These are phyloP conservation scores for Pao palembangensis DNA, from an alignment of 2,113 vertebrate species.

Conservation along the genomic window DNA sequence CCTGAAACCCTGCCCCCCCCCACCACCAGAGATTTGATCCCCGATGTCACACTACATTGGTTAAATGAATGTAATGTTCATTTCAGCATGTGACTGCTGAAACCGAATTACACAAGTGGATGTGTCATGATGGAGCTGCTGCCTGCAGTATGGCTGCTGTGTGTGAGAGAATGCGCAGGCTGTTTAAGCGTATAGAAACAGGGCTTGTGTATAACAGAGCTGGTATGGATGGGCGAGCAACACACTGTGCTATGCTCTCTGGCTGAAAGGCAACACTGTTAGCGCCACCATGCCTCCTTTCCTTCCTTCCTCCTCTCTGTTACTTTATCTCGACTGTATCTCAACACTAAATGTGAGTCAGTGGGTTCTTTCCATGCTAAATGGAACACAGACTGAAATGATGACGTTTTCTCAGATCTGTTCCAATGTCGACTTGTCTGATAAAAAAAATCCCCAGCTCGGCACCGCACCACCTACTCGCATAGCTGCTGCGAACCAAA, in stretches of 20 bases:
- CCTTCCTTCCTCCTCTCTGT: slow-evolving; percentile 10
- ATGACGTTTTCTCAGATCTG: slow-evolving; percentile 28
- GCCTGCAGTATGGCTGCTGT: too few species aligned
- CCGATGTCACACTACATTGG: slow-evolving; percentile 38
- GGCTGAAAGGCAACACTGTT: slow-evolving; percentile 71
- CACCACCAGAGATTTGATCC: slow-evolving; percentile 21
- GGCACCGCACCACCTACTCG: slow-evolving; percentile 46
- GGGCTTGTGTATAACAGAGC: slow-evolving; percentile 50
- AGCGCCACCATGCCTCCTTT: neutral
- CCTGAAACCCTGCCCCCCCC: neutral
- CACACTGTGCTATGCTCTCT: slow-evolving; percentile 58
- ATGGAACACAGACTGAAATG: slow-evolving; percentile 14
- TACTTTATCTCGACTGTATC: slow-evolving; percentile 4
- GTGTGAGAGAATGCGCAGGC: slow-evolving; percentile 7
- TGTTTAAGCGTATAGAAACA: slow-evolving; percentile 44
- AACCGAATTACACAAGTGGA: slow-evolving; percentile 21
- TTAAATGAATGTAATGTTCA: slow-evolving; percentile 26
- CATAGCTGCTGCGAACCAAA: slow-evolving; percentile 52
- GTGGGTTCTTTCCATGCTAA: neutral
- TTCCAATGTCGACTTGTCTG: slow-evolving; percentile 58
- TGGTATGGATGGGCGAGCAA: slow-evolving; percentile 55
- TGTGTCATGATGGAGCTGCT: slow-evolving; percentile 18
- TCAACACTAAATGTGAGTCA: neutral
- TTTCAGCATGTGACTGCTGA: slow-evolving; percentile 29
- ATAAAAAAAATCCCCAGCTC: slow-evolving; percentile 56